A percentile compares a stretch with the other conserved stretches of the same genome.
Conservation (phyloP, 2,113 vertebrate species). For the Amblyopsis rosae region DNA sequence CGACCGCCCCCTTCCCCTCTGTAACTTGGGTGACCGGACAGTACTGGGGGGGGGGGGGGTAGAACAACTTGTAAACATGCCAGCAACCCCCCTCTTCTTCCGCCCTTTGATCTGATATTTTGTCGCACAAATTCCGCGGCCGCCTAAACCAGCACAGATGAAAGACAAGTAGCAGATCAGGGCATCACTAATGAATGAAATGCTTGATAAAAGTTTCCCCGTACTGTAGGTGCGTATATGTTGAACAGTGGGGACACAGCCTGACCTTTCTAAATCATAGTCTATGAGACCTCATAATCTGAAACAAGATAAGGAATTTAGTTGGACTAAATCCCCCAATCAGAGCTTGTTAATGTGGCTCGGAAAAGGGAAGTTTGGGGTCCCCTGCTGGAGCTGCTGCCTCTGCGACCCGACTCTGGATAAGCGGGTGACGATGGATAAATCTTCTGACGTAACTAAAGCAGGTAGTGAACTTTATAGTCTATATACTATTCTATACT, state of each 20-base stretch:
- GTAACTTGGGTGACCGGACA: conserved; percentile 26
- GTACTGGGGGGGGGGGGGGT: conserved; percentile 26
- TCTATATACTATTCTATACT: too few species aligned
- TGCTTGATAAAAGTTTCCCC: not conserved
- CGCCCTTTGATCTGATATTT: conserved; percentile 65
- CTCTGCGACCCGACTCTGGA: too few species aligned
- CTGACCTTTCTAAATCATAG: not conserved
- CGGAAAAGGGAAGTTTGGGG: too few species aligned
- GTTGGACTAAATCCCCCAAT: too few species aligned
- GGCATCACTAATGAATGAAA: not conserved
- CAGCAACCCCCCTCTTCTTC: conserved; percentile 46
- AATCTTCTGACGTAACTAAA: too few species aligned
- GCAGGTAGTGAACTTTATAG: too few species aligned
- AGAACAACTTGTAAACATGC: conserved; percentile 44
- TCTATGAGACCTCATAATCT: conserved; percentile 5
- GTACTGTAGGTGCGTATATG: not conserved
- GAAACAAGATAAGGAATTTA: too few species aligned
- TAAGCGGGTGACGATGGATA: too few species aligned
- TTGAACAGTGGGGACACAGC: too few species aligned
- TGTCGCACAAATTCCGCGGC: conserved; percentile 48
- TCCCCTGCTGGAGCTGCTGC: too few species aligned
- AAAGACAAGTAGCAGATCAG: not conserved
- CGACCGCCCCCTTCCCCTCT: conserved; percentile 63
- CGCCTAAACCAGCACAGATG: not conserved
- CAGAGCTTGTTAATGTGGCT: too few species aligned